Percentiles rank a stretch among this genome's conserved stretches.
Conservation (phyloP, 2,113 vertebrate genomes). For the Nycticorax nycticorax region DNA sequence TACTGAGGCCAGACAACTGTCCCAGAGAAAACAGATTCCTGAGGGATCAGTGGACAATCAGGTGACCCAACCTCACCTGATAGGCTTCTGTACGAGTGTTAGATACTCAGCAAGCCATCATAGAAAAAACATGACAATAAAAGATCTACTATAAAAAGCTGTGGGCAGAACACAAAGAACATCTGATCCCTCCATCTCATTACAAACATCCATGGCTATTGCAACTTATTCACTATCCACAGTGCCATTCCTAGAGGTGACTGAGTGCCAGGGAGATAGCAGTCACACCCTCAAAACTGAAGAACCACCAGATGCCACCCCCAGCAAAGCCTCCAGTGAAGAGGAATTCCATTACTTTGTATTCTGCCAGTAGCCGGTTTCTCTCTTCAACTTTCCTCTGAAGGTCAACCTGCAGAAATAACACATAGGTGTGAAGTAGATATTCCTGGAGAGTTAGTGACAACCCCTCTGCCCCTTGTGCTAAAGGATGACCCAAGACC, state of each 20-base stretch:
- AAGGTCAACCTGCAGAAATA: conserved; percentile 82
- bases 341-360: conserved; percentile 76
- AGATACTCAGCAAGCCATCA: not conserved
- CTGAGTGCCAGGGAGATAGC: not conserved
- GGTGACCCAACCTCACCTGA: not conserved
- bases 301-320: not conserved
- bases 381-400: conserved; percentile 94
- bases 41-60: not conserved
- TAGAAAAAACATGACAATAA: not conserved
- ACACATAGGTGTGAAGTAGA: not conserved
- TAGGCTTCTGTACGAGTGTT: not conserved
- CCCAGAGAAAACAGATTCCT: not conserved
- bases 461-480: not conserved
- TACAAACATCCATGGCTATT: not conserved
- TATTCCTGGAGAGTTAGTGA: not conserved
- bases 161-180: not conserved
- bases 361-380: conserved; percentile 85
- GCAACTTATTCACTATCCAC: not conserved
- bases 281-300: not conserved
- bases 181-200: not conserved
- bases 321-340: not conserved
- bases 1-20: not conserved
- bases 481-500: not conserved
- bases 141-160: not conserved
- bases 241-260: not conserved